A percentile compares a stretch with the other conserved stretches of the same genome.
Evolutionary conservation across 2,888 invertebrate species (phyloP).

Genomic region (Andrena marginata): DNA sequence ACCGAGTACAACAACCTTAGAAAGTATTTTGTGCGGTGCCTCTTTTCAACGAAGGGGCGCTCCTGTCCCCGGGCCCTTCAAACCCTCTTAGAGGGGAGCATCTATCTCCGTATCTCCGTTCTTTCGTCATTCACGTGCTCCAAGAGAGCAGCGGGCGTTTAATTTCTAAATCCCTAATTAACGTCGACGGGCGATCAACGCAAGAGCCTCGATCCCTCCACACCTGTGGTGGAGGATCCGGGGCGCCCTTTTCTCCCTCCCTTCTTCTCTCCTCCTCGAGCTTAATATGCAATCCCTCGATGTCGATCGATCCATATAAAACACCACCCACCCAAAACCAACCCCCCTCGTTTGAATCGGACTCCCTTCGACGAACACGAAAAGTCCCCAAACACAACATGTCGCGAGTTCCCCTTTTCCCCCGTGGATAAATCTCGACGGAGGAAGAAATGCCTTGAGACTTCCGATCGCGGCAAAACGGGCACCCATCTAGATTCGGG

Average conservation of each 20-base stretch:
- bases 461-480: neutral
- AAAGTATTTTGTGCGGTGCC: conserved; percentile 40
- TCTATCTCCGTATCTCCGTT: neutral
- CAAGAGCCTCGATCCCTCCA: neutral
- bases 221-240: conserved; percentile 2
- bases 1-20: conserved; percentile 15
- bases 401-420: no score
- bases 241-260: neutral
- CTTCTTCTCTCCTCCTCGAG: neutral
- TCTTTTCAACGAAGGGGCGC: conserved; percentile 14
- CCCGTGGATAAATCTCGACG: no score
- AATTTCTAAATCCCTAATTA: conserved; percentile 22
- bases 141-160: neutral
- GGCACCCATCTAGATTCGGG: neutral
- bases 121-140: conserved; percentile 13
- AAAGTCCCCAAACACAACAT: no score
- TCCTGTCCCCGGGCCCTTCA: neutral
- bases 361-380: no score
- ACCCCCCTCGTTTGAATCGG: no score
- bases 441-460: neutral
- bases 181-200: neutral
- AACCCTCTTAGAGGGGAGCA: neutral
- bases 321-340: no score
- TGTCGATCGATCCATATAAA: no score
- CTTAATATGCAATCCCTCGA: no score